Conservation (phyloP, 2,797 vertebrate species). For the Brachyalestes nurse region DNA sequence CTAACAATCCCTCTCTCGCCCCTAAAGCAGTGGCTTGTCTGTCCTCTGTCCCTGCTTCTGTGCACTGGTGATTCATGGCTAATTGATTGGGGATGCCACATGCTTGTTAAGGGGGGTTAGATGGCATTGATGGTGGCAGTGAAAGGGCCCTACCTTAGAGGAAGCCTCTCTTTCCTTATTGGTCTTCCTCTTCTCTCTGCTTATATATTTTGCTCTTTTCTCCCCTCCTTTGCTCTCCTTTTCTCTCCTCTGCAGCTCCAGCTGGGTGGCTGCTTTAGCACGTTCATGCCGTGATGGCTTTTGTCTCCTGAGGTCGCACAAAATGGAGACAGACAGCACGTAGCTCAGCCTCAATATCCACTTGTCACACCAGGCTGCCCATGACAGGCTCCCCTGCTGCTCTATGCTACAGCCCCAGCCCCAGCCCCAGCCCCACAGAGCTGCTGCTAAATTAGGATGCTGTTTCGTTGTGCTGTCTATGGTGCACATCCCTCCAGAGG, state of each 20-base stretch:
- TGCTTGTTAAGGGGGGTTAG: slow-evolving; percentile 47
- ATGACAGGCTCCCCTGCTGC: slow-evolving; percentile 52
- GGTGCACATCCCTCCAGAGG: slow-evolving; percentile 49
- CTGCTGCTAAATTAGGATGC: slow-evolving; percentile 56
- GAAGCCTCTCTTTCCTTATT: slow-evolving; percentile 23
- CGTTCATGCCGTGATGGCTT: slow-evolving; percentile 49
- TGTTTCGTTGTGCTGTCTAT: slow-evolving; percentile 40
- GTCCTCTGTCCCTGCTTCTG: slow-evolving; percentile 41
- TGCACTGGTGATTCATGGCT: slow-evolving; percentile 56
- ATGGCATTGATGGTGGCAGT: slow-evolving; percentile 21
- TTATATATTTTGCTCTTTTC: background rate
- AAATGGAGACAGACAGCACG: slow-evolving; percentile 53
- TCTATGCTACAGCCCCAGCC: slow-evolving; percentile 23
- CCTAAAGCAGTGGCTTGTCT: slow-evolving; percentile 34
- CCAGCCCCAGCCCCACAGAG: slow-evolving; percentile 24
- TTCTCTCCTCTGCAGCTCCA: slow-evolving; percentile 21
- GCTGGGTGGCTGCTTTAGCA: slow-evolving; percentile 43
- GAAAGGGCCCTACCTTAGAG: slow-evolving; percentile 30
- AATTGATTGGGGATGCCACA: slow-evolving; percentile 51
- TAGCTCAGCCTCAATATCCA: slow-evolving; percentile 53
- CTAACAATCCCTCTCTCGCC: slow-evolving; percentile 50
- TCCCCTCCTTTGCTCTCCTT: background rate
- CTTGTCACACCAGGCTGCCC: slow-evolving; percentile 57
- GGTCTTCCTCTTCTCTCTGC: background rate
- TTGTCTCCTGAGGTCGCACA: slow-evolving; percentile 51